These are phyloP conservation scores for Drosophila cyrtoloma DNA, from an alignment of 2,888 invertebrate species.

Conservation along the genomic window DNA sequence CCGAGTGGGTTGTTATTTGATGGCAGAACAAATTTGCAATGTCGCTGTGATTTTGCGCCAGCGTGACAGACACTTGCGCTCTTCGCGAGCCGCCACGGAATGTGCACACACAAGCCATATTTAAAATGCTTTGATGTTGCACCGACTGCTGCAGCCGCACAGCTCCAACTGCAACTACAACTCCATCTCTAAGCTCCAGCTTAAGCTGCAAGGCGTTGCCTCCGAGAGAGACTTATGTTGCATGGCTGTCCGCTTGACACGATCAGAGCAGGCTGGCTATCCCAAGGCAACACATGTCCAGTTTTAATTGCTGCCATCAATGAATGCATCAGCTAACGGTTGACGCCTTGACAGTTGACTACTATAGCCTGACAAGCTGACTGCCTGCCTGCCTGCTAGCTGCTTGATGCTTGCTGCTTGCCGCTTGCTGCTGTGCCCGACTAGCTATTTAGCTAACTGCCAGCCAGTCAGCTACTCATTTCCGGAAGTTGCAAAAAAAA, in stretches of 20 bases:
- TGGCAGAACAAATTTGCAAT: conserved; percentile 78
- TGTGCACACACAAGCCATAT: conserved; percentile 67
- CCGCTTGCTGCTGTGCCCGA: not conserved
- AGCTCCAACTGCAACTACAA: conserved; percentile 11
- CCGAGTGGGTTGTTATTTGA: conserved; percentile 76
- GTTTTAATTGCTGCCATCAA: conserved; percentile 73
- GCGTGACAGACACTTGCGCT: conserved; percentile 65
- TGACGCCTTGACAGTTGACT: conserved; percentile 51
- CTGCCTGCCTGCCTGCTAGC: conserved; percentile 15
- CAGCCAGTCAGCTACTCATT: conserved; percentile 64
- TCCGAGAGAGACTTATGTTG: conserved; percentile 53
- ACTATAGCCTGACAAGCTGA: conserved; percentile 33
- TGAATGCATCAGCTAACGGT: conserved; percentile 63
- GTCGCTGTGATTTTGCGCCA: conserved; percentile 62
- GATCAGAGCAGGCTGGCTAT: conserved; percentile 63
- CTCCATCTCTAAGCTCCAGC: conserved; percentile 1
- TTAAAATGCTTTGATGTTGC: conserved; percentile 71
- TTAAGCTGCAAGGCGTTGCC: conserved; percentile 59
- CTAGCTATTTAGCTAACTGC: conserved; percentile 53
- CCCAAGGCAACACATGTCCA: conserved; percentile 51
- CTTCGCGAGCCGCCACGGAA: conserved; percentile 26
- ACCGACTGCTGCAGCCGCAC: conserved; percentile 44
- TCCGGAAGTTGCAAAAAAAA: conserved; percentile 62
- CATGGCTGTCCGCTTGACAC: conserved; percentile 71
- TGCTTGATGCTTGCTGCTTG: not conserved